phyloP scores from a whole-genome alignment of 2,797 vertebrate species.

The Sphaeramia orbicularis region DNA sequence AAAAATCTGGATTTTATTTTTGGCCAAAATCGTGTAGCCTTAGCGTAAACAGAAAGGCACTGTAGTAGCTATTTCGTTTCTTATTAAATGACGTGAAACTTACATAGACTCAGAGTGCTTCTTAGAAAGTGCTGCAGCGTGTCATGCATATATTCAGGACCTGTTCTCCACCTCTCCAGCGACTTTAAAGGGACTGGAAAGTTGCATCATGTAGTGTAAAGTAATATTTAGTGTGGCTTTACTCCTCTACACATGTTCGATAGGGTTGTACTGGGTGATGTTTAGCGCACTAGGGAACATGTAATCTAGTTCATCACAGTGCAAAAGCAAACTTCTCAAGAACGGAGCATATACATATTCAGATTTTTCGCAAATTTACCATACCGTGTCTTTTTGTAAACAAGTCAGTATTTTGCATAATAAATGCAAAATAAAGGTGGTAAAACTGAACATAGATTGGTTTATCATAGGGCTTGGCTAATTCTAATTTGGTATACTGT shows the following conservation, averaged over 20 bases:
- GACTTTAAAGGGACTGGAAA: too few relatives aligned
- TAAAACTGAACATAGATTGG: neutral
- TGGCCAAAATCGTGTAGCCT: too few relatives aligned
- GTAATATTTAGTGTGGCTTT: neutral
- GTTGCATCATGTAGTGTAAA: neutral
- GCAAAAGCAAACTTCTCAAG: neutral
- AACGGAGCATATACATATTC: neutral
- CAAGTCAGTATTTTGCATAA: neutral
- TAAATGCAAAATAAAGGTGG: neutral
- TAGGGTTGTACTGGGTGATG: neutral
- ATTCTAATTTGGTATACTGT: too few relatives aligned
- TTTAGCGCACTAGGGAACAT: neutral
- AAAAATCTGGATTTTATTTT: too few relatives aligned
- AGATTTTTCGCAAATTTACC: neutral
- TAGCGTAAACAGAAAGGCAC: too few relatives aligned
- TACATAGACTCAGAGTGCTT: too few relatives aligned
- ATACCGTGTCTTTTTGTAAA: neutral
- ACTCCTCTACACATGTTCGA: neutral
- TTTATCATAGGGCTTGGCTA: too few relatives aligned
- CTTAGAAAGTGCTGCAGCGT: too few relatives aligned
- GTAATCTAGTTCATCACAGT: conserved; percentile 6
- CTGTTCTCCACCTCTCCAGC: too few relatives aligned
- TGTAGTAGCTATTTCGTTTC: too few relatives aligned
- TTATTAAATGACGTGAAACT: conserved; percentile 18
- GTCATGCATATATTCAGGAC: too few relatives aligned